These are phyloP conservation scores for Heliconius sara DNA, from an alignment of 2,888 invertebrate genomes.

Conservation along the genomic window DNA sequence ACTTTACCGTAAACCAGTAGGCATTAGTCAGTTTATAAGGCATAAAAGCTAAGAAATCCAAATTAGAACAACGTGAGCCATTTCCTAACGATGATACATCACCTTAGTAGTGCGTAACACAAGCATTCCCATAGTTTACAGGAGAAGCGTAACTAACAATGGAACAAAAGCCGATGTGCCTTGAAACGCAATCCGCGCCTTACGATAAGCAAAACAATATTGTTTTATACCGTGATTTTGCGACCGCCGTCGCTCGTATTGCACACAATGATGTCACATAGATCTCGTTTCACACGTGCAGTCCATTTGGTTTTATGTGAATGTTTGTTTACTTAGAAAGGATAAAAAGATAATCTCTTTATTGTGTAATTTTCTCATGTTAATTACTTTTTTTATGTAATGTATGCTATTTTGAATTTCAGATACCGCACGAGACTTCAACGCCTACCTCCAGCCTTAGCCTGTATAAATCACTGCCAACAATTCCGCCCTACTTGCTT, in stretches of 20 bases:
- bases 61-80: constrained; percentile 24
- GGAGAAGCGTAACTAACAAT: constrained; percentile 66
- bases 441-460: constrained; percentile 65
- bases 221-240: constrained; percentile 64
- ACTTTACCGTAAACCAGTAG: background rate
- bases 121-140: constrained; percentile 59
- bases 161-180: constrained; percentile 69
- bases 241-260: constrained; percentile 54
- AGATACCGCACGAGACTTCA: constrained; percentile 62
- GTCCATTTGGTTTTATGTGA: constrained; percentile 30
- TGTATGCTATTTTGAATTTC: constrained; percentile 59
- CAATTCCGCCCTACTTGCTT: constrained; percentile 75
- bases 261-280: constrained; percentile 51
- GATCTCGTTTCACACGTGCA: constrained; percentile 52
- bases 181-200: constrained; percentile 56
- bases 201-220: constrained; percentile 68
- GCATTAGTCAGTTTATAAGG: background rate
- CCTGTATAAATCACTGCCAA: constrained; percentile 79
- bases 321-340: constrained; percentile 16
- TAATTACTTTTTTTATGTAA: constrained; percentile 17
- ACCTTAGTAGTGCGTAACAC: constrained; percentile 45
- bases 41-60: background rate
- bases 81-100: constrained; percentile 36
- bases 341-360: constrained; percentile 27
- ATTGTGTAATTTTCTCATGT: background rate